Percentiles rank a stretch among this genome's conserved stretches.
Evolutionary conservation across 2,113 vertebrate genomes (phyloP).

Genomic region (Morphnarchus princeps): DNA sequence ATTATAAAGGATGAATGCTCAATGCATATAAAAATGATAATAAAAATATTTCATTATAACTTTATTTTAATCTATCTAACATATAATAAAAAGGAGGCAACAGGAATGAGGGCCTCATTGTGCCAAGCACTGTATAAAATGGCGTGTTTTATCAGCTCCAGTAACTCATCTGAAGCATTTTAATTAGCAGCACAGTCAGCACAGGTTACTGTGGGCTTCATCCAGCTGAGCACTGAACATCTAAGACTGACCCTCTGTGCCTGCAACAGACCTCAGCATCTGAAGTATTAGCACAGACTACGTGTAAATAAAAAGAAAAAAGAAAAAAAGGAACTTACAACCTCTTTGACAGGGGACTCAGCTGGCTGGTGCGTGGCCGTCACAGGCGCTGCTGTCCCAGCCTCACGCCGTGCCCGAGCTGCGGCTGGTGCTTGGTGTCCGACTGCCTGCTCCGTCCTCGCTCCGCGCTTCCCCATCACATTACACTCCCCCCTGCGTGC

Average conservation of each 20-base stretch:
- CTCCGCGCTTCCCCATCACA: fast-evolving
- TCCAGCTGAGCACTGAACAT: background rate
- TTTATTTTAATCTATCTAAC: background rate
- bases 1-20: background rate
- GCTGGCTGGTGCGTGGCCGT: background rate
- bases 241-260: background rate
- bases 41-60: background rate
- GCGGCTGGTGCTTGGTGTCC: background rate
- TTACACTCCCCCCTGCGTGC: fast-evolving
- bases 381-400: background rate
- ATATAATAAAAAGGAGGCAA: background rate
- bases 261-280: background rate
- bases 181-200: background rate
- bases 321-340: fast-evolving
- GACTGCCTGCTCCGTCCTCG: background rate
- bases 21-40: background rate
- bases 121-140: background rate
- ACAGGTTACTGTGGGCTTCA: background rate
- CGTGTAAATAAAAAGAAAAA: no score
- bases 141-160: fast-evolving
- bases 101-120: background rate
- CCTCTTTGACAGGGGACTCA: background rate
- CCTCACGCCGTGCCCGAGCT: fast-evolving
- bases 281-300: background rate
- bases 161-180: background rate